Percentiles rank a stretch among this genome's conserved stretches.
phyloP scores from a whole-genome alignment of 2,797 vertebrate species.

The Mergus octosetaceus region DNA sequence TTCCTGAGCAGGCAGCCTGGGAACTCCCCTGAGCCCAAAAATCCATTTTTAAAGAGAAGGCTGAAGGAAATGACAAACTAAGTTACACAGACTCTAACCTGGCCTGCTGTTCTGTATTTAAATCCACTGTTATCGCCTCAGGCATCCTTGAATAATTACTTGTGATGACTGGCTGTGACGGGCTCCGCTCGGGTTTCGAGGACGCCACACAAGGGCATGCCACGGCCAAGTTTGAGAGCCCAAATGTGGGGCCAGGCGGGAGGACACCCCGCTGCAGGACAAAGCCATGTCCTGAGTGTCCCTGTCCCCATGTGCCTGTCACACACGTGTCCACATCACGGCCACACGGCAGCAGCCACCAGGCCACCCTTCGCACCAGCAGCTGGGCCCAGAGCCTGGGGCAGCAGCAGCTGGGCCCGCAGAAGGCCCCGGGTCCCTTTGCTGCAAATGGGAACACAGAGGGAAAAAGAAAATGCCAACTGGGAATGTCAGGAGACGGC shows the following conservation, averaged over 20 bases:
- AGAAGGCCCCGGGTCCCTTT: not conserved
- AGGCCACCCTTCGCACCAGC: not conserved
- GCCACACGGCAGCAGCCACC: not conserved
- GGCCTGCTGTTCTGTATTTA: constrained; percentile 26
- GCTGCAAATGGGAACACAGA: not conserved
- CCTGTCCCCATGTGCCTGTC: accelerated
- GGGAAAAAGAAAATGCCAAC: not conserved
- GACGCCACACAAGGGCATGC: not conserved
- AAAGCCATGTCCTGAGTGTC: not conserved
- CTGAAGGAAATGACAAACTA: constrained; percentile 3
- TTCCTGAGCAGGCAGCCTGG: not conserved
- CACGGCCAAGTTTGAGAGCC: accelerated
- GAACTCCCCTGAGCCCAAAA: not conserved
- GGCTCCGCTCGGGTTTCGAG: not conserved
- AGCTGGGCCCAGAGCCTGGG: not conserved
- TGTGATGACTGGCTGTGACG: not conserved
- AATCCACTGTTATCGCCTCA: constrained; percentile 2
- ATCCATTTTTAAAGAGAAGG: not conserved
- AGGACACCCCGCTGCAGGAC: not conserved
- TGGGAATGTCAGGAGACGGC: not conserved
- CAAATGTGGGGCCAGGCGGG: not conserved
- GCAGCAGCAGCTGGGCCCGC: not conserved
- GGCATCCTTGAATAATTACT: not conserved
- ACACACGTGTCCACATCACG: not conserved
- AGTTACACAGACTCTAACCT: not conserved